Conservation (phyloP, 2,888 invertebrate species). For the Cacoxenus indagator region DNA sequence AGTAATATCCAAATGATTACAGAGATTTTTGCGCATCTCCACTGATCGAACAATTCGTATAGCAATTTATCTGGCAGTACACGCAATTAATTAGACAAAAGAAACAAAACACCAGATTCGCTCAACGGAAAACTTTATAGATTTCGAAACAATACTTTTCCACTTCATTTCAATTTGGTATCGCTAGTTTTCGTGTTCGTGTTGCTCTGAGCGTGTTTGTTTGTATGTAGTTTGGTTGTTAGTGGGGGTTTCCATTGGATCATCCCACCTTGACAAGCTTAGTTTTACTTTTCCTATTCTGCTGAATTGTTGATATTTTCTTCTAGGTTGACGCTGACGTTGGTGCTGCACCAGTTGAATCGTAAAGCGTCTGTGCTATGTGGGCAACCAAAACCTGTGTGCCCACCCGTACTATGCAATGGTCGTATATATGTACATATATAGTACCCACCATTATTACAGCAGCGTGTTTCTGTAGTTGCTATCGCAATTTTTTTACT, state of each 20-base stretch:
- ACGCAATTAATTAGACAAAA: no score
- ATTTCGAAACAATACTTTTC: not conserved
- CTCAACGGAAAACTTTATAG: not conserved
- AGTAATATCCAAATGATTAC: no score
- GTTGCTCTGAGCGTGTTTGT: not conserved
- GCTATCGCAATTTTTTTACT: constrained; percentile 2
- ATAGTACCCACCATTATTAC: not conserved
- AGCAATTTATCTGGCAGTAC: no score
- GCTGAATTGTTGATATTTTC: constrained; percentile 18
- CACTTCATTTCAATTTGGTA: constrained; percentile 9
- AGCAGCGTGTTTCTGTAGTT: not conserved
- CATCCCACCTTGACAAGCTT: not conserved
- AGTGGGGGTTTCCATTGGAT: constrained; percentile 2
- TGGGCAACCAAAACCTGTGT: constrained; percentile 10
- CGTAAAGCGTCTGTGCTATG: not conserved
- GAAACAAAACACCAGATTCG: no score
- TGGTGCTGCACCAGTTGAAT: not conserved
- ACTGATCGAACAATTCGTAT: no score
- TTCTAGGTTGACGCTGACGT: not conserved
- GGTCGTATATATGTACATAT: not conserved
- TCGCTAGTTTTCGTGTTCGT: not conserved
- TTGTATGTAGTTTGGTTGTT: not conserved
- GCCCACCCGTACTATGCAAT: not conserved
- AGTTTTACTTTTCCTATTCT: not conserved
- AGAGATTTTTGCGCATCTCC: no score